phyloP scores from a whole-genome alignment of 2,113 vertebrate genomes.

The Paramormyrops kingsleyae region DNA sequence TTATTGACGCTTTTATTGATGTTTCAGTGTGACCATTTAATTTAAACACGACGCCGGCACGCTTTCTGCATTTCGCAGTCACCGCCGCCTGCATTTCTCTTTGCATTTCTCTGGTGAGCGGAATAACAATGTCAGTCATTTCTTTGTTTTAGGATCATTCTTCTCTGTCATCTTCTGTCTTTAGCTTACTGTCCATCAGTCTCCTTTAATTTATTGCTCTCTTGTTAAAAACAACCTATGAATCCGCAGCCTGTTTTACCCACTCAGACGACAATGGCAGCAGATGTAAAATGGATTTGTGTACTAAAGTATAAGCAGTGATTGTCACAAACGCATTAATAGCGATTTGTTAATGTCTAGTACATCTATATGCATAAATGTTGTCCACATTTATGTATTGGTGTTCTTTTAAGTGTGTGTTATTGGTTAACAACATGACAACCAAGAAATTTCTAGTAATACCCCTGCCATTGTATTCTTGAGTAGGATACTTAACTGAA shows the following conservation, averaged over 20 bases:
- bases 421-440: neutral
- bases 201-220: neutral
- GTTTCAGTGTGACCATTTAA: neutral
- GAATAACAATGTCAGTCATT: neutral
- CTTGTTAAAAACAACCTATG: neutral
- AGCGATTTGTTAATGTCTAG: neutral
- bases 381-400: neutral
- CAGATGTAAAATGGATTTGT: neutral
- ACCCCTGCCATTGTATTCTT: neutral
- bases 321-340: neutral
- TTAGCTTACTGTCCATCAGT: neutral
- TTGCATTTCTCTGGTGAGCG: neutral
- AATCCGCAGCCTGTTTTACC: neutral
- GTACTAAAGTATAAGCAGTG: neutral
- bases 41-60: neutral
- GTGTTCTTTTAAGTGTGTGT: neutral
- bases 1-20: constrained; percentile 11
- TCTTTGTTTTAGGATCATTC: neutral
- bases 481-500: neutral
- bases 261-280: neutral
- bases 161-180: neutral
- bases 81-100: neutral
- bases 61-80: neutral
- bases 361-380: neutral
- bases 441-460: neutral